These are phyloP conservation scores for Pitta sordida DNA, from an alignment of 2,113 vertebrate genomes.

Conservation along the genomic window DNA sequence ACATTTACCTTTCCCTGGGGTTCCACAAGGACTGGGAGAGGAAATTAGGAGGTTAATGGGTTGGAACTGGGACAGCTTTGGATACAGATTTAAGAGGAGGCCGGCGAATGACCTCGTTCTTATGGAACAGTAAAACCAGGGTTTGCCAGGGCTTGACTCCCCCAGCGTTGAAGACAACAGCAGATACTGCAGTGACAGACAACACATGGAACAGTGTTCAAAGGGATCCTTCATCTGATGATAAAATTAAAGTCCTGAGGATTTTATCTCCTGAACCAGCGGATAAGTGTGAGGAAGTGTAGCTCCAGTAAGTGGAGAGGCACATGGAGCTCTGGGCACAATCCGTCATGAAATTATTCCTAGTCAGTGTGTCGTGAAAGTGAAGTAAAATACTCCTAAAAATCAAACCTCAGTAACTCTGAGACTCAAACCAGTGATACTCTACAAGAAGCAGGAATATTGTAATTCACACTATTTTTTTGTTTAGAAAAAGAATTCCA, in stretches of 20 bases:
- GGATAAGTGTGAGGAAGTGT: neutral
- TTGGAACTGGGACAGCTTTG: constrained; percentile 22
- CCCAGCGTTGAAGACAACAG: neutral
- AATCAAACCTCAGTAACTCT: neutral
- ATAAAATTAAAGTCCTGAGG: neutral
- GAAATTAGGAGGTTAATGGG: constrained; percentile 33
- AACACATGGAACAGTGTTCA: rapidly evolving
- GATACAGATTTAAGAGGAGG: neutral
- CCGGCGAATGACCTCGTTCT: neutral
- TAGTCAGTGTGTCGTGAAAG: neutral
- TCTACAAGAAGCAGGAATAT: neutral
- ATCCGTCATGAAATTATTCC: neutral
- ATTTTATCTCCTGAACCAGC: neutral
- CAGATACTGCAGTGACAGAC: neutral
- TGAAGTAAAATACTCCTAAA: neutral
- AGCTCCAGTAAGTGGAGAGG: neutral
- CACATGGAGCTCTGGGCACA: neutral
- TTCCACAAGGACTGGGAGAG: neutral
- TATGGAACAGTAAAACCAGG: neutral
- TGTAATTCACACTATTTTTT: neutral
- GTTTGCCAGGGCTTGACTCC: neutral
- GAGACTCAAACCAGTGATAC: neutral
- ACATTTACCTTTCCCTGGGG: constrained; percentile 10
- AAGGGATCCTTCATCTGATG: neutral
- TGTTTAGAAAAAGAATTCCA: neutral